Conservation (phyloP, 53 echinoderm and acorn worm species). For the Arbacia lixula region DNA sequence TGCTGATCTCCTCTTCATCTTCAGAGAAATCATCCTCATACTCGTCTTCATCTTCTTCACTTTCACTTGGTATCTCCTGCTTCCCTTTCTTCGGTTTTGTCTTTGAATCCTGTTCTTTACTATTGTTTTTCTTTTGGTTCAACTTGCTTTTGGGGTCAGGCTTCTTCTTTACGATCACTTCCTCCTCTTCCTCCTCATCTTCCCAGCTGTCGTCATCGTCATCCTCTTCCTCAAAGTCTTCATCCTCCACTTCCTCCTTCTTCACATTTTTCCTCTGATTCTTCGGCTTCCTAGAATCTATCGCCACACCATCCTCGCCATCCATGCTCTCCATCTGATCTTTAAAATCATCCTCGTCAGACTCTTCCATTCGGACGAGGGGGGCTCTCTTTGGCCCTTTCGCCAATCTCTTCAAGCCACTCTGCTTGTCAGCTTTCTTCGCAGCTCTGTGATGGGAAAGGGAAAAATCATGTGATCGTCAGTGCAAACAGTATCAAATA, state of each 20-base stretch:
- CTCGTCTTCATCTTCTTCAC: slow-evolving; percentile 4
- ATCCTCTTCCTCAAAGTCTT: slow-evolving; percentile 61
- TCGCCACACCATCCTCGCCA: slow-evolving; percentile 42
- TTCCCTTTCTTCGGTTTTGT: too few relatives aligned
- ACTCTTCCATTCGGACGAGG: slow-evolving; percentile 26
- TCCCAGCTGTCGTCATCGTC: slow-evolving; percentile 15
- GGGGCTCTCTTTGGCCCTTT: slow-evolving; percentile 34
- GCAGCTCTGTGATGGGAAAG: slow-evolving; percentile 22
- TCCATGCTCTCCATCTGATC: slow-evolving; percentile 44
- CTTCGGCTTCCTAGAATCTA: slow-evolving; percentile 39
- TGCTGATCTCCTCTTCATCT: slow-evolving; percentile 31
- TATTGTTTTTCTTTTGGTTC: too few relatives aligned
- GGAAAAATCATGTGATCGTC: not conserved
- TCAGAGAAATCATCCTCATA: slow-evolving; percentile 7
- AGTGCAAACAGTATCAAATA: not conserved
- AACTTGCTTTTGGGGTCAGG: too few relatives aligned
- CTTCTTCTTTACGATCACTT: not conserved
- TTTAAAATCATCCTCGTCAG: slow-evolving; percentile 46
- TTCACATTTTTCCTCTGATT: slow-evolving; percentile 41
- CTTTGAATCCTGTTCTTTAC: too few relatives aligned
- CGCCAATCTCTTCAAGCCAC: slow-evolving; percentile 15
- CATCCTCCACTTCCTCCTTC: slow-evolving; percentile 35
- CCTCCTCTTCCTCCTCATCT: not conserved
- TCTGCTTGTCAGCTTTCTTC: slow-evolving; percentile 46
- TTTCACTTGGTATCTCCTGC: not conserved